Base-by-base conservation (phyloP, 2,888 invertebrate species). In the Coelopa pilipes region DNA sequence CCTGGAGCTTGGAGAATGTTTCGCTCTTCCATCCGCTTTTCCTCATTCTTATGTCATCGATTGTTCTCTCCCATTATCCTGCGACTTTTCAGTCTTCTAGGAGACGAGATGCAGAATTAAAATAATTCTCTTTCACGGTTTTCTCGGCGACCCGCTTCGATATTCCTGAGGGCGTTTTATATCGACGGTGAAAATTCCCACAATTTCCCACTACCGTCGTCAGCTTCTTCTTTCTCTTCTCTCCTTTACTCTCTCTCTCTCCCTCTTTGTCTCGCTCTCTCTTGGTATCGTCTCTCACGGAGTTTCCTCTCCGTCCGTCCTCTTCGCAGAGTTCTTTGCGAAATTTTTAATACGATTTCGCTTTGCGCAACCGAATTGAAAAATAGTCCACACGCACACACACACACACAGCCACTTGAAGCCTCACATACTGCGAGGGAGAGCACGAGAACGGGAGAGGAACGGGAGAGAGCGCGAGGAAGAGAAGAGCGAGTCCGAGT, bases 311-410 rank as follows among this genome's bases (percentile, higher is more conserved):
- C 34, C 46, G 0, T 34, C 34, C 34, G 34, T 34, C 34, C 45
- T 63, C 46, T 63, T 57, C 1, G 2, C 34, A 34, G 4, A 4
- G 34, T 34, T 34, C 34, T 34, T 60, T 60, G 60, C 53, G n/a
- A n/a, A 53, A 53, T n/a, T 53, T 53, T 53, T 53, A 53, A 53
- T 53, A 53, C 53, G 53, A 53, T 66, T 66, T 45, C 24, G n/a
- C 59, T 63, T 46, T 68, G 73, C 73, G 68, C 69, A 73, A 73
- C 62, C 50, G 15, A 67, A 53, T 50, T 72, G 66, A 50, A 74
- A 72, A 76, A 74, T 74, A 74, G 74, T 78, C 75, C 74, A 74
- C 75, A 72, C 70, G 74, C 74, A 74, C 73, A 78, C 72, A 78
- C 71, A 75, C 73, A 65, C 57, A 57, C 73, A 72, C 62, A 68